Conservation (phyloP, 2,797 vertebrate species). For the Takifugu rubripes region DNA sequence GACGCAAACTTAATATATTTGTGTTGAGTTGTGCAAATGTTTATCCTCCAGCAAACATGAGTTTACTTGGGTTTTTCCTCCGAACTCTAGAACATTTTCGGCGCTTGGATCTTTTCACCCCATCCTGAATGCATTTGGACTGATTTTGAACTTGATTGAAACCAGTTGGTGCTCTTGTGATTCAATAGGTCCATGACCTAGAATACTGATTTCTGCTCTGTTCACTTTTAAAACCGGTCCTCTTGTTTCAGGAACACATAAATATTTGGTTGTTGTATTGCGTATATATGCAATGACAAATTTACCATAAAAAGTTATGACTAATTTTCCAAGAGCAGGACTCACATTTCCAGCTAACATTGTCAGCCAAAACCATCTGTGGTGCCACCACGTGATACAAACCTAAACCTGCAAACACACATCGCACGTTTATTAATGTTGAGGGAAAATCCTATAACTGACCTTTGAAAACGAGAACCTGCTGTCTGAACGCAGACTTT, state of each 20-base stretch:
- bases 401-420: too few species aligned
- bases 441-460: not conserved
- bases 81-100: slow-evolving; percentile 2
- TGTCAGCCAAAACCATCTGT: too few species aligned
- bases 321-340: too few species aligned
- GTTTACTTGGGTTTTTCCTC: not conserved
- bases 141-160: slow-evolving; percentile 43
- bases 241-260: slow-evolving; percentile 17
- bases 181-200: slow-evolving; percentile 20
- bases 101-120: slow-evolving; percentile 18
- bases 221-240: slow-evolving; percentile 6
- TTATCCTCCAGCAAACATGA: not conserved
- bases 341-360: too few species aligned
- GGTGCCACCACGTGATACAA: too few species aligned
- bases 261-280: not conserved
- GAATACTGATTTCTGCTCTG: slow-evolving; percentile 19
- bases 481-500: slow-evolving; percentile 10
- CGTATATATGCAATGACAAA: too few species aligned
- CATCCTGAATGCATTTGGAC: slow-evolving; percentile 29
- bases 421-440: too few species aligned
- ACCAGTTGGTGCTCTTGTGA: slow-evolving; percentile 32
- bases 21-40: slow-evolving; percentile 8
- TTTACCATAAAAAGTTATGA: too few species aligned
- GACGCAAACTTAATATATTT: not conserved
- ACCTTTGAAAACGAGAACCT: too few species aligned